phyloP scores from a whole-genome alignment of 2,888 invertebrate genomes.

The Limnephilus rhombicus region DNA sequence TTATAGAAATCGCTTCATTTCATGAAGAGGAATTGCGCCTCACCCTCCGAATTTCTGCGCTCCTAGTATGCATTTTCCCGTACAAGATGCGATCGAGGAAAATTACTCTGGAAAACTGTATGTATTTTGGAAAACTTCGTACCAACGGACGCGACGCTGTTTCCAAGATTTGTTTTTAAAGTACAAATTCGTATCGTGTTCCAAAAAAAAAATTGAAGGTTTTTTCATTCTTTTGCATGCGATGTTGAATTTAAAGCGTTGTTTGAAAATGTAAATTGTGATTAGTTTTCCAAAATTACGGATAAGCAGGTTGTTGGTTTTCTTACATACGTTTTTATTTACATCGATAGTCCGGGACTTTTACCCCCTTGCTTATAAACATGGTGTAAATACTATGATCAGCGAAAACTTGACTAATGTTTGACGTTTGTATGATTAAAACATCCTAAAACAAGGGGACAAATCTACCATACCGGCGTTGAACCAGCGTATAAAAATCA shows the following conservation, averaged over 20 bases:
- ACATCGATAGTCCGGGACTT: too few species aligned
- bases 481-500: too few species aligned
- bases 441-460: too few species aligned
- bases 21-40: neutral
- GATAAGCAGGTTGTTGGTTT: too few species aligned
- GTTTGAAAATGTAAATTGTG: too few species aligned
- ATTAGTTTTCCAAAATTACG: neutral
- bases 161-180: neutral
- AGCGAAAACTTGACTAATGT: too few species aligned
- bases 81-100: neutral
- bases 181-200: neutral
- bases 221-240: neutral
- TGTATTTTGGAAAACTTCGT: neutral
- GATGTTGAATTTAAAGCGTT: too few species aligned
- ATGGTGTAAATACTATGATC: too few species aligned
- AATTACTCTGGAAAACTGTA: neutral
- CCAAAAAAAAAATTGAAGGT: neutral
- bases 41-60: neutral
- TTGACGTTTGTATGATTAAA: too few species aligned
- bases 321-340: too few species aligned
- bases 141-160: neutral
- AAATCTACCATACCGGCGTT: too few species aligned
- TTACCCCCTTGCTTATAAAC: too few species aligned
- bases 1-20: neutral
- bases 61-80: neutral